Percentiles rank a stretch among this genome's conserved stretches.
Evolutionary conservation across 2,797 vertebrate genomes (phyloP).

Genomic region (Bradypodion ventrale): DNA sequence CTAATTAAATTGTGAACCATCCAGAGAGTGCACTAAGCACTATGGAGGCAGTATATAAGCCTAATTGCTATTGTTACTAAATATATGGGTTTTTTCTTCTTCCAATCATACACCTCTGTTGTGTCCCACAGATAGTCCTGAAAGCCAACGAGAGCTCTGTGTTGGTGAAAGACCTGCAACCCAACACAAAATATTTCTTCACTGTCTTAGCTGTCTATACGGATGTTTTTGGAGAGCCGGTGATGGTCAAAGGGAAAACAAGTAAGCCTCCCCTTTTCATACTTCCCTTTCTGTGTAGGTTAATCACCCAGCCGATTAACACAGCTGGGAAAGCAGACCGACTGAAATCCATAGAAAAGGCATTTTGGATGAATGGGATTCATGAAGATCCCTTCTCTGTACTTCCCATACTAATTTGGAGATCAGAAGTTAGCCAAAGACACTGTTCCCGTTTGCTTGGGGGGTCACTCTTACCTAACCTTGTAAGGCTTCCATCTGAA

Average conservation of each 20-base stretch:
- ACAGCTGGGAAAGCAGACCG: background rate
- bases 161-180: constrained; percentile 78
- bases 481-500: too few relatives aligned
- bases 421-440: too few relatives aligned
- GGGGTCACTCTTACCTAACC: too few relatives aligned
- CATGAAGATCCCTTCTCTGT: too few relatives aligned
- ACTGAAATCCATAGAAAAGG: too few relatives aligned
- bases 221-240: constrained; percentile 76
- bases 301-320: background rate
- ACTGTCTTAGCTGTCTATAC: constrained; percentile 81
- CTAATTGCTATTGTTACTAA: too few relatives aligned
- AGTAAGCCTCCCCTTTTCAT: constrained; percentile 72
- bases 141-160: constrained; percentile 77
- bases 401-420: too few relatives aligned
- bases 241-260: constrained; percentile 75
- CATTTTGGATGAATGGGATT: too few relatives aligned
- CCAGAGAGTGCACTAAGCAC: too few relatives aligned
- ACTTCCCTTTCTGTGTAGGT: background rate
- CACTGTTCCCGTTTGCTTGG: too few relatives aligned
- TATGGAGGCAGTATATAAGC: too few relatives aligned
- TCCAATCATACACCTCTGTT: background rate
- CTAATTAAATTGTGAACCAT: too few relatives aligned
- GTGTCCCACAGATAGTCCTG: constrained; percentile 77
- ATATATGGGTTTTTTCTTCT: background rate
- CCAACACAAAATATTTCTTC: constrained; percentile 82